phyloP scores from a whole-genome alignment of 2,113 vertebrate species.

The Vicugna pacos region DNA sequence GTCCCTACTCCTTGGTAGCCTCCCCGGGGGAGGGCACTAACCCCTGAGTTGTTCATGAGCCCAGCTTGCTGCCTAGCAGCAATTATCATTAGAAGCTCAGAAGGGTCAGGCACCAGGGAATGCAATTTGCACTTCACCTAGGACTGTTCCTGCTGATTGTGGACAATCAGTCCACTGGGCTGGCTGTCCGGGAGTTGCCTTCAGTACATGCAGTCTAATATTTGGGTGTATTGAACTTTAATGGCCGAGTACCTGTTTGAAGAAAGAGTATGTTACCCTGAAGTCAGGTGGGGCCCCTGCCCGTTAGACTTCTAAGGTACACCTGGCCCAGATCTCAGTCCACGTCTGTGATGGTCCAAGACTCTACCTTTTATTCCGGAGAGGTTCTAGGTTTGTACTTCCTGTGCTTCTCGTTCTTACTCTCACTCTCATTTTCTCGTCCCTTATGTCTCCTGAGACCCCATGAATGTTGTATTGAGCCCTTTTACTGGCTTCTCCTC shows the following conservation, averaged over 20 bases:
- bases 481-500: neutral
- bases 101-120: constrained; percentile 61
- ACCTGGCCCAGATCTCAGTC: neutral
- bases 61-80: neutral
- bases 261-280: neutral
- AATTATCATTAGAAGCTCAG: constrained; percentile 68
- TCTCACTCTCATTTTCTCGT: neutral
- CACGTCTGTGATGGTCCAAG: accelerated
- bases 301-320: neutral
- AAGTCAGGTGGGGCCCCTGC: neutral
- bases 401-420: neutral
- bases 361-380: neutral
- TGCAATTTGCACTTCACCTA: constrained; percentile 63
- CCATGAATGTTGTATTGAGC: neutral
- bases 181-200: neutral
- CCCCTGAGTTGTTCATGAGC: constrained; percentile 56
- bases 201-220: neutral
- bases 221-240: neutral
- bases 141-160: constrained; percentile 39
- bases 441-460: neutral
- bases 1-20: constrained; percentile 66
- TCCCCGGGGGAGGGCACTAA: constrained; percentile 67
- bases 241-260: neutral
- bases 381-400: neutral
- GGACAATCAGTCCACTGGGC: constrained; percentile 5